phyloP scores from a whole-genome alignment of 2,888 invertebrate genomes.

The Pheosia tremula region DNA sequence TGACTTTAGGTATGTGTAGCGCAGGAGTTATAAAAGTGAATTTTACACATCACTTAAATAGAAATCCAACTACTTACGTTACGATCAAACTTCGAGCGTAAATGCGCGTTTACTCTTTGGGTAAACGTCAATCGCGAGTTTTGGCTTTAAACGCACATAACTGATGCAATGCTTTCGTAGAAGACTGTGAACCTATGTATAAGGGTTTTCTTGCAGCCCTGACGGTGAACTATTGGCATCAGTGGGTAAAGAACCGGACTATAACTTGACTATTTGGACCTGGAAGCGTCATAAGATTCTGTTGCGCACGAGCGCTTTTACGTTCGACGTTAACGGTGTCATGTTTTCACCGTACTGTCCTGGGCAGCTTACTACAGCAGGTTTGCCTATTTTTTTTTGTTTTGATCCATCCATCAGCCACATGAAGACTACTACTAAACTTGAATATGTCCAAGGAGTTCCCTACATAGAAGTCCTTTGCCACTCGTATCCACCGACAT shows the following conservation, averaged over 20 bases:
- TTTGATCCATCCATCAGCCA: neutral
- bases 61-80: no score
- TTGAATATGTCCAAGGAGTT: no score
- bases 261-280: constrained; percentile 94
- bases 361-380: constrained; percentile 91
- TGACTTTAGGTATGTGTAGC: constrained; percentile 85
- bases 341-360: constrained; percentile 93
- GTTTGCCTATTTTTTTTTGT: constrained; percentile 57
- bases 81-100: no score
- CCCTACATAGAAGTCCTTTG: no score
- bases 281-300: constrained; percentile 92
- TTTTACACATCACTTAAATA: no score
- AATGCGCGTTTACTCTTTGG: no score
- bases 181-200: neutral
- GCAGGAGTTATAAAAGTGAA: no score
- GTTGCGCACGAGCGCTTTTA: constrained; percentile 92
- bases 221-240: constrained; percentile 92
- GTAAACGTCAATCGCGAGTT: no score
- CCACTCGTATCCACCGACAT: no score
- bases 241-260: constrained; percentile 94
- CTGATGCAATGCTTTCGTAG: no score
- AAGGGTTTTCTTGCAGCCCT: constrained; percentile 81
- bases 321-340: constrained; percentile 91
- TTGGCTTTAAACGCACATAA: no score
- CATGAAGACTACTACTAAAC: no score